phyloP scores from a whole-genome alignment of 2,113 vertebrate genomes.

The Pangasianodon gigas region DNA sequence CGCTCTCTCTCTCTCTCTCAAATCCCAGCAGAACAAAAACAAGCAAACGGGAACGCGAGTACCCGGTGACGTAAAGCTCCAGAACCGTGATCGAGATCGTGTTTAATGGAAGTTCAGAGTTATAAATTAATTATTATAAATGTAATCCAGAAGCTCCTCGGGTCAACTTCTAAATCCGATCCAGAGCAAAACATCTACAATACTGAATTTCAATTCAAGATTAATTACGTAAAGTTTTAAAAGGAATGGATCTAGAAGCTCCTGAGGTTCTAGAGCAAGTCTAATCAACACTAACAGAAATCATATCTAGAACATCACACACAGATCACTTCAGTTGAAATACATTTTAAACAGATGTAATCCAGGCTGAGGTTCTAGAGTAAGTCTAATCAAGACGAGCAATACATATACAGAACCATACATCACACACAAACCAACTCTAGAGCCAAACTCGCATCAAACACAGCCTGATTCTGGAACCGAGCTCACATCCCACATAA shows the following conservation, averaged over 20 bases:
- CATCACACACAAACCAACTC: not conserved
- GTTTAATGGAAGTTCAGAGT: no score
- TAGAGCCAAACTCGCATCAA: not conserved
- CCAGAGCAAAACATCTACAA: not conserved
- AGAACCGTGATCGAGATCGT: not conserved
- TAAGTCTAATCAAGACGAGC: not conserved
- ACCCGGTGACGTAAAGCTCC: not conserved
- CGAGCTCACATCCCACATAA: not conserved
- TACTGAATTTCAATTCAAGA: no score
- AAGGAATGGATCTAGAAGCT: no score
- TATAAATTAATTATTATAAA: no score
- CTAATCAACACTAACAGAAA: no score
- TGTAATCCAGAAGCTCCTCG: not conserved
- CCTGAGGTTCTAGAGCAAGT: no score
- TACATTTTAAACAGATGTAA: no score
- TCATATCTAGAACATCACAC: no score
- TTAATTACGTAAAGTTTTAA: no score
- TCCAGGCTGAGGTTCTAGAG: not conserved
- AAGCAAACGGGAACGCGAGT: not conserved
- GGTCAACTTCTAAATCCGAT: not conserved
- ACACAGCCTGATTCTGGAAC: no score
- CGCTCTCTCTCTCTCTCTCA: not conserved
- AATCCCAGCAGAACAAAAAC: not conserved
- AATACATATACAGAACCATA: not conserved
- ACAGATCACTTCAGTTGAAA: no score